A percentile compares a stretch with the other conserved stretches of the same genome.
These are phyloP conservation scores for Pseudochromis fuscus DNA, from an alignment of 2,797 vertebrate species.

Conservation along the genomic window DNA sequence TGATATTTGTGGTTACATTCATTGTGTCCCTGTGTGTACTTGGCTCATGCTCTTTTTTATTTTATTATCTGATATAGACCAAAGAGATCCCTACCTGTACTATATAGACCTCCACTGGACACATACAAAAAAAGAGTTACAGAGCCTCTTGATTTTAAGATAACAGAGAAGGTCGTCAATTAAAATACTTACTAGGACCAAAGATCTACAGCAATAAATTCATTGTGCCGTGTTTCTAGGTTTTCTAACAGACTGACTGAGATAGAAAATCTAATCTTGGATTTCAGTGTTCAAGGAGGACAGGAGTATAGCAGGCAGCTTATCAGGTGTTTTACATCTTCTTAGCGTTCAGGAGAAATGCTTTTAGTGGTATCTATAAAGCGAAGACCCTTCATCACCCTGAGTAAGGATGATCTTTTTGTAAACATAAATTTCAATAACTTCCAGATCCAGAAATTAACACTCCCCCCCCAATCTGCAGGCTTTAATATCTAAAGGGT, in stretches of 20 bases:
- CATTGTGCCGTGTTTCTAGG: neutral
- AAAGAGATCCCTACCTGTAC: constrained; percentile 69
- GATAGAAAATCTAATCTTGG: constrained; percentile 22
- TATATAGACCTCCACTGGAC: constrained; percentile 54
- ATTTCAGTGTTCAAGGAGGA: neutral
- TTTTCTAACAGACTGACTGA: constrained; percentile 1
- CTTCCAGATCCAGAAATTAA: too few species aligned
- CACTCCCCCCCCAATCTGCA: too few species aligned
- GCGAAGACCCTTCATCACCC: neutral
- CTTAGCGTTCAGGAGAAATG: neutral
- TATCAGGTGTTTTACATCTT: neutral
- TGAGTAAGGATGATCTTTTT: too few species aligned
- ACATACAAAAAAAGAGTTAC: constrained; percentile 65
- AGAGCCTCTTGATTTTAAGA: constrained; percentile 13
- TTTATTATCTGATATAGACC: constrained; percentile 52
- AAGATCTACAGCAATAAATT: neutral
- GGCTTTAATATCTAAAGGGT: neutral
- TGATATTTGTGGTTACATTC: constrained; percentile 54
- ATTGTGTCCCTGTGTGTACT: constrained; percentile 36
- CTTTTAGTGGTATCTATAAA: neutral
- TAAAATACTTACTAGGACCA: constrained; percentile 3
- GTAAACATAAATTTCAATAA: too few species aligned
- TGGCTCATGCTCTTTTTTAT: constrained; percentile 39
- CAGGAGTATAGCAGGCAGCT: neutral
- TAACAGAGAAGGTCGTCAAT: constrained; percentile 7